Conservation (phyloP, 1,140 invertebrate species). For the Whitmania pigra region DNA sequence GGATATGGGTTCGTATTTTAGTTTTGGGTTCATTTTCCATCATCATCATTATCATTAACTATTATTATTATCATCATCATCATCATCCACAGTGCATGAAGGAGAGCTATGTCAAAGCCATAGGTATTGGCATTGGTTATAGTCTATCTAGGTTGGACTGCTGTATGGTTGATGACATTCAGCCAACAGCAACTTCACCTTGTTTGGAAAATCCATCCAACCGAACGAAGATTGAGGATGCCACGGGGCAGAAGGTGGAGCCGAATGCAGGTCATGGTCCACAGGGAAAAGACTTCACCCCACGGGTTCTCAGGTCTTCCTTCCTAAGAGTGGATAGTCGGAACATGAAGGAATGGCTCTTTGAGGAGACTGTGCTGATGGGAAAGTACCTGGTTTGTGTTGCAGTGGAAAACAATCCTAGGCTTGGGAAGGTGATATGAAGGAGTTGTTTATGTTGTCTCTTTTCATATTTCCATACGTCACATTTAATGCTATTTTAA, state of each 20-base stretch:
- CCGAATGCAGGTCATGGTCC: not conserved
- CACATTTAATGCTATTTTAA: too few relatives aligned
- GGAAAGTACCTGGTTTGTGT: constrained; percentile 66
- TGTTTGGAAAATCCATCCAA: not conserved
- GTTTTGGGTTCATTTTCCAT: not conserved
- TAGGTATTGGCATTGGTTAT: constrained; percentile 67
- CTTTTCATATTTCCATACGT: too few relatives aligned
- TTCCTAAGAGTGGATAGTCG: constrained; percentile 52
- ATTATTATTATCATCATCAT: not conserved
- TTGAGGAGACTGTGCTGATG: constrained; percentile 75
- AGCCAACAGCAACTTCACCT: not conserved
- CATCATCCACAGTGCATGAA: constrained; percentile 57
- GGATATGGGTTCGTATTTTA: constrained; percentile 56
- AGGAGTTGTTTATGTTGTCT: too few relatives aligned
- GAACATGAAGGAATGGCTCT: constrained; percentile 57
- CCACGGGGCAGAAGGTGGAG: too few relatives aligned
- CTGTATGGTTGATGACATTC: constrained; percentile 45
- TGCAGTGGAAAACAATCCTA: constrained; percentile 41
- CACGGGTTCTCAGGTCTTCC: constrained; percentile 53
- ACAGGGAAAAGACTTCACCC: constrained; percentile 33
- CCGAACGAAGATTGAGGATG: too few relatives aligned
- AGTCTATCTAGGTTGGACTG: constrained; percentile 66
- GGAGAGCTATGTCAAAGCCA: constrained; percentile 84
- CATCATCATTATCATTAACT: constrained; percentile 4
- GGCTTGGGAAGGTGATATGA: too few relatives aligned